phyloP scores from a whole-genome alignment of 2,888 invertebrate genomes.

The Tryphoninae sp. region DNA sequence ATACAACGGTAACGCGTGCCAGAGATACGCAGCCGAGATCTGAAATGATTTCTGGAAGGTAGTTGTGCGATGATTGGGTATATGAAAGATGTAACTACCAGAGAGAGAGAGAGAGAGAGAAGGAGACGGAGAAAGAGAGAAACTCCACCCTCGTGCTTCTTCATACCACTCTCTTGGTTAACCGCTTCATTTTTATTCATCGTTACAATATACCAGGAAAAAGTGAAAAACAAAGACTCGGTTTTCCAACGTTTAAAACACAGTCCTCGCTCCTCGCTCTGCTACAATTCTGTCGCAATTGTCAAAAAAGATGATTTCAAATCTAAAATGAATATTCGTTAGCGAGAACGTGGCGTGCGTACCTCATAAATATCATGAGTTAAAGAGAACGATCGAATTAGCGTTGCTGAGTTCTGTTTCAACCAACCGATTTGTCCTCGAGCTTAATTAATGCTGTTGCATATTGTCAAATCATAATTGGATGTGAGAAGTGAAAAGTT shows the following conservation, averaged over 20 bases:
- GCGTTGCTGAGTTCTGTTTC: neutral
- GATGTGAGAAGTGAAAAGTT: too few relatives aligned
- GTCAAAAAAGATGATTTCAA: slow-evolving; percentile 11
- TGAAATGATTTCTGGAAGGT: too few relatives aligned
- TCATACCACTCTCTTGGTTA: slow-evolving; percentile 69
- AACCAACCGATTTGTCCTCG: neutral
- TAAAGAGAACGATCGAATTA: slow-evolving; percentile 20
- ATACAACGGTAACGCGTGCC: too few relatives aligned
- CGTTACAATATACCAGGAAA: slow-evolving; percentile 59
- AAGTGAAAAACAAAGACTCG: slow-evolving; percentile 64
- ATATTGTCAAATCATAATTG: too few relatives aligned
- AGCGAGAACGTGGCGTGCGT: slow-evolving; percentile 7
- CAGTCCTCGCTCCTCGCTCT: slow-evolving; percentile 31
- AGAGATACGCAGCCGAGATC: too few relatives aligned
- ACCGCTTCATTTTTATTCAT: slow-evolving; percentile 77
- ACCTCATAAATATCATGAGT: slow-evolving; percentile 15
- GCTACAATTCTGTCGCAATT: slow-evolving; percentile 34
- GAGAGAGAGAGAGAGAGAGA: too few relatives aligned
- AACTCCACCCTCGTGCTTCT: slow-evolving; percentile 25
- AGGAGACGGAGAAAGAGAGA: too few relatives aligned
- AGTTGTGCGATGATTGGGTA: too few relatives aligned
- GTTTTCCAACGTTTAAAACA: slow-evolving; percentile 50
- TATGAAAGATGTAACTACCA: too few relatives aligned
- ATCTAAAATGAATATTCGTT: slow-evolving; percentile 50
- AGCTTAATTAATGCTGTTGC: neutral